Percentiles rank a stretch among this genome's conserved stretches.
phyloP scores from a whole-genome alignment of 1,140 invertebrate genomes.

The Drosophila nikananu region DNA sequence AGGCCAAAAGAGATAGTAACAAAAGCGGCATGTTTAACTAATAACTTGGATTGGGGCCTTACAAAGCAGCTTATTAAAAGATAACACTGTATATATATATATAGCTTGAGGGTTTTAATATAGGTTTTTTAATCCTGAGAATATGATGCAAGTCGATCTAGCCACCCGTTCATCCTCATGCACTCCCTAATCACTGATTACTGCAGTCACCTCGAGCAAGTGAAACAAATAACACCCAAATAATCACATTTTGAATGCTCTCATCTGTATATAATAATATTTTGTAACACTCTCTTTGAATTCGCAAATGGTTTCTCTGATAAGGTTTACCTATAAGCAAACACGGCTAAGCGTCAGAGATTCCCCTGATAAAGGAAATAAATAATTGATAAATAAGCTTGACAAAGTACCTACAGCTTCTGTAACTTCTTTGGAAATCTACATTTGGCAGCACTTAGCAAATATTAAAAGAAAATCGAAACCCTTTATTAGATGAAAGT shows the following conservation, averaged over 20 bases:
- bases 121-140: not conserved
- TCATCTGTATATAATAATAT: not conserved
- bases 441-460: too few species aligned
- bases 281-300: not conserved
- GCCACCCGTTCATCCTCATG: not conserved
- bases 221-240: not conserved
- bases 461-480: not conserved
- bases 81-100: not conserved
- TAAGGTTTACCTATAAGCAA: not conserved
- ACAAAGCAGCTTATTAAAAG: too few species aligned
- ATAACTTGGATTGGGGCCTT: not conserved
- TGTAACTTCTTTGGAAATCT: not conserved
- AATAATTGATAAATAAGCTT: too few species aligned
- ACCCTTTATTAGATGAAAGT: not conserved
- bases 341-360: not conserved
- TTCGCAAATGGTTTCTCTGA: not conserved
- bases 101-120: not conserved
- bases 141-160: not conserved
- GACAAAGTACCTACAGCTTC: not conserved
- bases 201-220: not conserved
- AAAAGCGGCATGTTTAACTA: conserved; percentile 36
- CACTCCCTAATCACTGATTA: not conserved
- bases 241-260: not conserved
- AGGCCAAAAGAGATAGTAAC: conserved; percentile 30
- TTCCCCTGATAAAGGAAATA: too few species aligned